Conservation (phyloP, 1,140 invertebrate genomes). For the Diorhabda sublineata region DNA sequence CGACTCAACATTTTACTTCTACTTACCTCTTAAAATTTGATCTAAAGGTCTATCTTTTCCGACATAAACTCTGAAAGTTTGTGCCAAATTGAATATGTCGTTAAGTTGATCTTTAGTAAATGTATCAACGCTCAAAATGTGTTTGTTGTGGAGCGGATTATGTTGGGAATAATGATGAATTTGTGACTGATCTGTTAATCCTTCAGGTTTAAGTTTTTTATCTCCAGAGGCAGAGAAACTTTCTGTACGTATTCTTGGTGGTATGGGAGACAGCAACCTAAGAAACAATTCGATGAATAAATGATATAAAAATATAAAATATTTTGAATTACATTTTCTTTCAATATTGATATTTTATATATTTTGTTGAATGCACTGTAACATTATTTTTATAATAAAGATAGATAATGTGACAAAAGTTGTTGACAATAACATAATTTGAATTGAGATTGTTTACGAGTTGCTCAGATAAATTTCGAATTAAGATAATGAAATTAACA, state of each 20-base stretch:
- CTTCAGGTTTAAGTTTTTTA: conserved; percentile 16
- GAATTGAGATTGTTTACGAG: no score
- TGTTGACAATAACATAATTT: no score
- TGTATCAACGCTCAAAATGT: conserved; percentile 79
- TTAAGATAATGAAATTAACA: no score
- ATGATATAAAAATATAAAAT: no score
- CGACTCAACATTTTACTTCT: background rate
- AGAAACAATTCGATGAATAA: background rate
- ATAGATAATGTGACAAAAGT: no score
- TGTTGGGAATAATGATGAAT: conserved; percentile 19
- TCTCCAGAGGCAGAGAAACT: conserved; percentile 35
- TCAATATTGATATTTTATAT: no score
- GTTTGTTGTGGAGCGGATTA: conserved; percentile 65
- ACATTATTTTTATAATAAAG: no score
- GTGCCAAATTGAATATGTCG: conserved; percentile 91
- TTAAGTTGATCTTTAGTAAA: conserved; percentile 90
- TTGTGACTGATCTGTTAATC: conserved; percentile 23
- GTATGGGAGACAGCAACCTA: conserved; percentile 48
- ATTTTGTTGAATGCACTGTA: no score
- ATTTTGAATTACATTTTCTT: no score
- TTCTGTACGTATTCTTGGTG: conserved; percentile 54
- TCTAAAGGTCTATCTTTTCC: conserved; percentile 79
- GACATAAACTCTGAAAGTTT: conserved; percentile 76
- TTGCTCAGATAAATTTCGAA: no score
- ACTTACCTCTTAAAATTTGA: conserved; percentile 76